Base-by-base conservation (phyloP, 2,888 invertebrate genomes). In the Ectemnius continuus region DNA sequence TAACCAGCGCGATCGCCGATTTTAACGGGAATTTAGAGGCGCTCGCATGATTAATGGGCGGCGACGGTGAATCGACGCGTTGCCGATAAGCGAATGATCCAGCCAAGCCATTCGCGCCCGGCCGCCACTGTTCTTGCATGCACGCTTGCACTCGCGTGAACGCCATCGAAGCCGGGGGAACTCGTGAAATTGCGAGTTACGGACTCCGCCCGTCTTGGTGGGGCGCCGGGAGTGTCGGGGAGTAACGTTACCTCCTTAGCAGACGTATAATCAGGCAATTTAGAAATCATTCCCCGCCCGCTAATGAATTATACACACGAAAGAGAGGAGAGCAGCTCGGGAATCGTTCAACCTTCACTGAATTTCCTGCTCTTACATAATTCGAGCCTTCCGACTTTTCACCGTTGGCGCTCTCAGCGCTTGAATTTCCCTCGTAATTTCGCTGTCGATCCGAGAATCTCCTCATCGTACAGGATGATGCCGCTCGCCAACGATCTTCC, bases 11-110 rank as follows among this genome's bases (percentile, higher is more conserved):
- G 68, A 68, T 62, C 71, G 68, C 67, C 20, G 62, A 75, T 58
- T 78, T 83, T 81, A 82, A 83, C 72, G 76, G 76, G 79, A 73
- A 71, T 66, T 80, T 78, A 71, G 59, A 69, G 68, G 80, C 75
- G 70, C 69, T 75, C 67, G 56, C 57, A 26, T 73, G 73, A 78
- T 79, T 74, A 76, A 70, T 73, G 73, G 67, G 46, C 66, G 56
- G 59, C 52, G 69, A 77, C 69, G 71, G 58, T 72, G 69, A 79
- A 75, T 76, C 45, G 36, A 64, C 14, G 52, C 52, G 16, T 4
- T 14, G 52, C 52, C 52, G n/a, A 52, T 73, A 67, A 75, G 67
- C 61, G 70, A 63, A 72, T 52, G 52, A 52, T 52, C 52, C 52
- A 5, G 13, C n/a, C 14, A 14, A 36, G 61, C 47, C 46, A 46